A percentile compares a stretch with the other conserved stretches of the same genome.
These are phyloP conservation scores for Epizoanthus rinbou DNA, from an alignment of 92 coral and sea anemone species.

Conservation along the genomic window DNA sequence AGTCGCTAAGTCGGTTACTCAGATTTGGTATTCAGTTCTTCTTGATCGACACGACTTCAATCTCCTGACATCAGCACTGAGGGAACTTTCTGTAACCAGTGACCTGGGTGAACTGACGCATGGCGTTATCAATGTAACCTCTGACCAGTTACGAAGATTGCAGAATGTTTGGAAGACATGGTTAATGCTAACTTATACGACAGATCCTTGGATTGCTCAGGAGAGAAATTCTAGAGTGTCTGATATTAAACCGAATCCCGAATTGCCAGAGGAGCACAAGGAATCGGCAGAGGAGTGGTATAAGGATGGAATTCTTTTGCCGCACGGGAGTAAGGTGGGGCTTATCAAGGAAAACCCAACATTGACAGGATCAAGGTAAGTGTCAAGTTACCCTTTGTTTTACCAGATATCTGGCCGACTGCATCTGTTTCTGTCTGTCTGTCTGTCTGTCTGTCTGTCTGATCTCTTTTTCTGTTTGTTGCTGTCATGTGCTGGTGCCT, in stretches of 20 bases:
- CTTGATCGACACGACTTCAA: constrained; percentile 51
- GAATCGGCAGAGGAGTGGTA: constrained; percentile 69
- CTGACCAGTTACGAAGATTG: constrained; percentile 44
- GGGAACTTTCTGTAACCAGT: constrained; percentile 44
- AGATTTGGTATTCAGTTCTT: constrained; percentile 79
- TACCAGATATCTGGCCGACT: too few relatives aligned
- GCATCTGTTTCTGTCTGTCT: too few relatives aligned
- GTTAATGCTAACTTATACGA: constrained; percentile 48
- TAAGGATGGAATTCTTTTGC: constrained; percentile 59
- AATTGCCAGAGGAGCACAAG: constrained; percentile 62
- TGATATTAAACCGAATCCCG: constrained; percentile 6
- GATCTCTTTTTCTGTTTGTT: too few relatives aligned
- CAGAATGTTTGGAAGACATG: constrained; percentile 68
- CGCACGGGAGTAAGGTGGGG: constrained; percentile 24
- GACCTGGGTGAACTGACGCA: constrained; percentile 58
- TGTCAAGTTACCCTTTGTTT: neutral
- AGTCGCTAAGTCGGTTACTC: constrained; percentile 65
- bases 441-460: too few relatives aligned
- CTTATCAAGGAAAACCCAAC: constrained; percentile 66
- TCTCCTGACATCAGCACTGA: constrained; percentile 48
- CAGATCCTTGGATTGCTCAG: constrained; percentile 50
- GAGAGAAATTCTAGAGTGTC: constrained; percentile 41
- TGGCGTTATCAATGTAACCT: constrained; percentile 52
- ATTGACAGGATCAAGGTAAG: constrained; percentile 51
- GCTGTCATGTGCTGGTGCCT: too few relatives aligned